Evolutionary conservation across 2,888 invertebrate species (phyloP), one percentile per base, ranked within the genome.

Genomic region (Pycnomerus fuliginosus): DNA sequence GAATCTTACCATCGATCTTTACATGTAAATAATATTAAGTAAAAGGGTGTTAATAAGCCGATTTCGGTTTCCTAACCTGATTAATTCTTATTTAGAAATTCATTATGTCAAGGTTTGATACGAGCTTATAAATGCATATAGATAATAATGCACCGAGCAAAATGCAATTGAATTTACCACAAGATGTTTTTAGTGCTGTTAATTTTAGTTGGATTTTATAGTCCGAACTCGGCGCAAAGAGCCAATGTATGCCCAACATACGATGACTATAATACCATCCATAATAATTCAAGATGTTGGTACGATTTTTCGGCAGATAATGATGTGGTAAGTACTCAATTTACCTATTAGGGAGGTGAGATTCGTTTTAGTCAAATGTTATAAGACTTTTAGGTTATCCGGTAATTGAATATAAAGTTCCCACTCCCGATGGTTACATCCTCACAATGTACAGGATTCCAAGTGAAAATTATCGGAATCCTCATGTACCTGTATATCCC

Each of bases 191-290:
- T 48, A 30, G 31, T 53, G 32, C 11, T 45, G 20, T 30, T 47
- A 31, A 15, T 43, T 5, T 8, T 45, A 16, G 41, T n/a, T n/a
- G n/a, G n/a, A n/a, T n/a, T n/a, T n/a, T n/a, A n/a, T n/a, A n/a
- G n/a, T n/a, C n/a, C n/a, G n/a, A 24, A 17, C n/a, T n/a, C n/a
- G n/a, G n/a, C n/a, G n/a, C 20, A 20, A 8, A 41, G 49, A 20
- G 68, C 67, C 44, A 70, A 70, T 58, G 69, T 69, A 27, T 70
- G 70, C 39, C 61, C 62, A 5, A 62, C 59, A 3, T 57, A 60
- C 11, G 47, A 58, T 24, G 69, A 69, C 52, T 70, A 70, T 52
- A 58, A 64, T 30, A 61, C 48, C 3, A 65, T 66, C 45, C 43
- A 56, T 16, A 56, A 53, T 17, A 70, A 67, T 49, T 45, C 59